Conservation (phyloP, 2,113 vertebrate genomes). For the Syngnathus floridae region DNA sequence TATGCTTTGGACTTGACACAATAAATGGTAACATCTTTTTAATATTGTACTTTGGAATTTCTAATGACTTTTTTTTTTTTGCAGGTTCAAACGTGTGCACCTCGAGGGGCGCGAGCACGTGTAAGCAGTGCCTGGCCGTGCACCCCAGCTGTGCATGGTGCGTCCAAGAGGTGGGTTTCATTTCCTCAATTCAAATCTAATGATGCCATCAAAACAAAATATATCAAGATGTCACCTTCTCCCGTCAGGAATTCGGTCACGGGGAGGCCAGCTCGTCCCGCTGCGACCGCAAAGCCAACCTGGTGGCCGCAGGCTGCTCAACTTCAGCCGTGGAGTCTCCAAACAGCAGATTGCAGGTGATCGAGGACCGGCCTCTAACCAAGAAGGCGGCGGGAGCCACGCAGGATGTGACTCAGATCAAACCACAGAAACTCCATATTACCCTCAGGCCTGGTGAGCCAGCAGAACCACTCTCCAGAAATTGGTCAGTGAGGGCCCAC, state of each 20-base stretch:
- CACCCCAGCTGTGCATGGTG: slow-evolving; percentile 91
- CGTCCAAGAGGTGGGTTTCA: slow-evolving; percentile 78
- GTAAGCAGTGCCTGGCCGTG: slow-evolving; percentile 87
- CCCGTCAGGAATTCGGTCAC: slow-evolving; percentile 62
- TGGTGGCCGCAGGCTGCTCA: slow-evolving; percentile 71
- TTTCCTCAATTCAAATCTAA: slow-evolving; percentile 4
- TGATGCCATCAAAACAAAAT: too few relatives aligned
- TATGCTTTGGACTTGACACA: not conserved
- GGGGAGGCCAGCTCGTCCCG: slow-evolving; percentile 67
- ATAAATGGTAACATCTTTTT: too few relatives aligned
- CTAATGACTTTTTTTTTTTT: slow-evolving; percentile 19
- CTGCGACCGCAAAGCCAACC: slow-evolving; percentile 77
- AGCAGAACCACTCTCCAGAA: too few relatives aligned
- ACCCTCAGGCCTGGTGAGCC: slow-evolving; percentile 82
- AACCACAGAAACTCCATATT: slow-evolving; percentile 83
- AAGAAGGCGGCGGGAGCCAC: slow-evolving; percentile 79
- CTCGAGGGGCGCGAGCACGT: slow-evolving; percentile 88
- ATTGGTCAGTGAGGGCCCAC: too few relatives aligned
- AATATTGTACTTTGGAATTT: not conserved
- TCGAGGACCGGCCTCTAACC: slow-evolving; percentile 78
- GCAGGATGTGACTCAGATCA: slow-evolving; percentile 83
- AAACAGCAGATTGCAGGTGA: slow-evolving; percentile 64
- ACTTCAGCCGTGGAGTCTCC: slow-evolving; percentile 75
- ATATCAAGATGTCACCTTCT: not conserved
- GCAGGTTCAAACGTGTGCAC: slow-evolving; percentile 85